A percentile compares a stretch with the other conserved stretches of the same genome.
Conservation (phyloP, 2,113 vertebrate species). For the Ophthalmolycus amberensis region DNA sequence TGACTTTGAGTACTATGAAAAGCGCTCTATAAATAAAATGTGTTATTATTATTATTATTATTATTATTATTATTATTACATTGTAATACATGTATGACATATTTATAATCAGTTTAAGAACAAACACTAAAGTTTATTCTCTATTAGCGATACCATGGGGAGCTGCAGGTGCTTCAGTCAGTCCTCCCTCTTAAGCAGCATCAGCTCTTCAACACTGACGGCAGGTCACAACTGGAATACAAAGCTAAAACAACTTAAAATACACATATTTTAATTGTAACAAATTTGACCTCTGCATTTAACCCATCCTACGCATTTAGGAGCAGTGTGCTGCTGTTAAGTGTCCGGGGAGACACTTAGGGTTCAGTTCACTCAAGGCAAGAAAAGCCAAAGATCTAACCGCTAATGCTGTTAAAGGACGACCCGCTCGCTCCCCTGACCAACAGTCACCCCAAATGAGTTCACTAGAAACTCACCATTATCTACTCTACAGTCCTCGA, state of each 20-base stretch:
- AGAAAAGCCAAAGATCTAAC: not conserved
- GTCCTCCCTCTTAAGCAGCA: not conserved
- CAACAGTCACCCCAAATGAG: not conserved
- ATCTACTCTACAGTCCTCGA: not conserved
- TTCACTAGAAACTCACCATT: not conserved
- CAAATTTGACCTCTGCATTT: not conserved
- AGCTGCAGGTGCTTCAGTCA: not conserved
- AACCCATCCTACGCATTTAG: not conserved
- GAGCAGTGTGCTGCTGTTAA: not conserved
- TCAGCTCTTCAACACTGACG: not conserved
- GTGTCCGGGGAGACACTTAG: not conserved
- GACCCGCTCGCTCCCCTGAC: not conserved
- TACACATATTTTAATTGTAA: not conserved
- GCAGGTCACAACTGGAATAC: not conserved
- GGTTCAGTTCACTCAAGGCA: not conserved
- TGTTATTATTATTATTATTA: too few species aligned
- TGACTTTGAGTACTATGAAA: too few species aligned
- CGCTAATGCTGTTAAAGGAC: not conserved
- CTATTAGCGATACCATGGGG: not conserved
- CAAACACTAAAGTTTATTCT: not conserved
- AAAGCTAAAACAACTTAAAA: not conserved
- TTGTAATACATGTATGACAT: not conserved
- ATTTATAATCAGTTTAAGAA: not conserved
- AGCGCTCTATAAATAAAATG: too few species aligned
- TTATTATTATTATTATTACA: not conserved